phyloP scores from a whole-genome alignment of 64 coral and sea anemone species.

The Hydrozoanthus tunicans region DNA sequence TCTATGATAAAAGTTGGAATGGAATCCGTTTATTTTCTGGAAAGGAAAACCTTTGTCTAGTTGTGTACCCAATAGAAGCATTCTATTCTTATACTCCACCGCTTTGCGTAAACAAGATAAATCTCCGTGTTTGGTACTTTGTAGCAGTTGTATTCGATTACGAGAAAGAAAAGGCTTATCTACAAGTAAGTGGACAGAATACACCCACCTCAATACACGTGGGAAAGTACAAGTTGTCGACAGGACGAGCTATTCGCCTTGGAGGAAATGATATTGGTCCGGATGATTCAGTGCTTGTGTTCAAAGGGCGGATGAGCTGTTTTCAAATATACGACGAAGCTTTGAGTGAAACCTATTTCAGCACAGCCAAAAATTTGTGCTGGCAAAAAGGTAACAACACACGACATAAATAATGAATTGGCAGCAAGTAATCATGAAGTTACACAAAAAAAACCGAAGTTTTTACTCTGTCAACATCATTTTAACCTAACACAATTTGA shows the following conservation, averaged over 20 bases:
- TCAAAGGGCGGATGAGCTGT: slow-evolving; percentile 40
- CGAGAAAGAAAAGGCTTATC: not conserved
- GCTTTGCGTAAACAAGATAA: not conserved
- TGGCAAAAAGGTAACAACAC: slow-evolving; percentile 32
- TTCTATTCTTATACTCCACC: not conserved
- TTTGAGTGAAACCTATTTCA: slow-evolving; percentile 10
- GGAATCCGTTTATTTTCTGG: not conserved
- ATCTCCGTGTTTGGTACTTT: slow-evolving; percentile 4
- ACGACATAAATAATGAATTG: too few relatives aligned
- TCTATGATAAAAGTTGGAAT: not conserved
- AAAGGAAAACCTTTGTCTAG: not conserved
- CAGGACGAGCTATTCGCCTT: not conserved
- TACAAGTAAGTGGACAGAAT: not conserved
- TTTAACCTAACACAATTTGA: too few relatives aligned
- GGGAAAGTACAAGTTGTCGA: not conserved
- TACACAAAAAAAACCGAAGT: too few relatives aligned
- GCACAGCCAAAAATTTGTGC: slow-evolving; percentile 11
- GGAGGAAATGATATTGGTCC: not conserved
- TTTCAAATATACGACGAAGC: slow-evolving; percentile 30
- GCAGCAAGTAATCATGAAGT: too few relatives aligned
- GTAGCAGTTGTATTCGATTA: not conserved
- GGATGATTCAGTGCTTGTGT: not conserved
- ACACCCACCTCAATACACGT: not conserved
- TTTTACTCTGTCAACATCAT: too few relatives aligned
- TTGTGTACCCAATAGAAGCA: not conserved